These are phyloP conservation scores for Amiota mariae DNA, from an alignment of 2,888 invertebrate species.

Conservation along the genomic window DNA sequence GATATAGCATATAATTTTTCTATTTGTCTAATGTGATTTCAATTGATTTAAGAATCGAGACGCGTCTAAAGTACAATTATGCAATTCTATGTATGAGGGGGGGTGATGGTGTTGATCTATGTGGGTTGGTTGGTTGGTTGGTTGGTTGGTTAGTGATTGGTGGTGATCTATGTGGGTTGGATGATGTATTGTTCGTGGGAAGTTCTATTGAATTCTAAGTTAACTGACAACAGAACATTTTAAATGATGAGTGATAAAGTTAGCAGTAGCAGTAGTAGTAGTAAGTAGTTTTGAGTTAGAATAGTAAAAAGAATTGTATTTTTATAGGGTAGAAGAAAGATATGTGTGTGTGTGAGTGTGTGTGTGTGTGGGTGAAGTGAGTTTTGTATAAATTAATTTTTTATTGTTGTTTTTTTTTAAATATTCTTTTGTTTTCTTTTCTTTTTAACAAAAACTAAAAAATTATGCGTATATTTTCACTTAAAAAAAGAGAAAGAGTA, in stretches of 20 bases:
- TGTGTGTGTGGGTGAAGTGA: too few species aligned
- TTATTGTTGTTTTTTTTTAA: conserved; percentile 40
- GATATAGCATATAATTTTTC: too few species aligned
- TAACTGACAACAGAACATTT: conserved; percentile 54
- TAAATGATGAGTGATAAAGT: conserved; percentile 54
- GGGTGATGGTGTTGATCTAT: not conserved
- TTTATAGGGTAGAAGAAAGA: conserved; percentile 42
- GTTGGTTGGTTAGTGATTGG: conserved; percentile 14
- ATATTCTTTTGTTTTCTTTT: conserved; percentile 43
- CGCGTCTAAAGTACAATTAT: too few species aligned
- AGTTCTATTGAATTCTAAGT: conserved; percentile 37
- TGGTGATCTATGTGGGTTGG: conserved; percentile 21
- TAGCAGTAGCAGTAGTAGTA: conserved; percentile 38
- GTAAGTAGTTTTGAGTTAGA: conserved; percentile 18
- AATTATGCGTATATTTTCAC: conserved; percentile 27
- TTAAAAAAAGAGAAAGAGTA: conserved; percentile 72
- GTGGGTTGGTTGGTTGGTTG: conserved; percentile 23
- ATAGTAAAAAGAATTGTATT: conserved; percentile 33
- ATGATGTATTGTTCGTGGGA: conserved; percentile 7
- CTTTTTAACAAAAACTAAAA: conserved; percentile 52
- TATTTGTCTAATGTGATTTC: too few species aligned
- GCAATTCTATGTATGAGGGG: too few species aligned
- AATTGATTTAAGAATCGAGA: too few species aligned
- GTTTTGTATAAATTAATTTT: conserved; percentile 42
- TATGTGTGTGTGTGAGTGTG: conserved; percentile 32